phyloP scores from a whole-genome alignment of 2,113 vertebrate genomes.

The Tyto alba region DNA sequence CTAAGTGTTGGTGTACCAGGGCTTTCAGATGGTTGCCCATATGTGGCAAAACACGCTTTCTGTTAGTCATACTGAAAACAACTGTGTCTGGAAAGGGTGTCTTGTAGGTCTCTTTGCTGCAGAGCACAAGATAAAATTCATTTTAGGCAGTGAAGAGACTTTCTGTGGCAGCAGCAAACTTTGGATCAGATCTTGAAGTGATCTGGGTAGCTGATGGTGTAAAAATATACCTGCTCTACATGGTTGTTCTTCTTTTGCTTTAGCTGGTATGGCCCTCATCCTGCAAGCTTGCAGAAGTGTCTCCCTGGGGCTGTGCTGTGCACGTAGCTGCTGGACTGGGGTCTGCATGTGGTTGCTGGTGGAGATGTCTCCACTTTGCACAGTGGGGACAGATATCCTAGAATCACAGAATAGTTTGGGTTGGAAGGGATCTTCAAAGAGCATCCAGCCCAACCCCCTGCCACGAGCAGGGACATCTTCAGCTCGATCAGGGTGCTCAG shows the following conservation, averaged over 20 bases:
- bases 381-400: accelerated
- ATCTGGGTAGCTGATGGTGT: background rate
- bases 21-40: conserved; percentile 20
- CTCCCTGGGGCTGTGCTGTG: background rate
- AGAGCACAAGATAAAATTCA: background rate
- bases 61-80: background rate
- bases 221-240: background rate
- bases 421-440: background rate
- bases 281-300: background rate
- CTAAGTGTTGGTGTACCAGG: background rate
- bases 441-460: accelerated
- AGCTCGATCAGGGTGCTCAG: accelerated
- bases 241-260: background rate
- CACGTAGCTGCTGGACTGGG: background rate
- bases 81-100: background rate
- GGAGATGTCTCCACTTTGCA: background rate
- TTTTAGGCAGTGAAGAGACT: background rate
- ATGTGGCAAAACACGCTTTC: background rate
- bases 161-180: background rate
- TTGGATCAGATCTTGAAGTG: background rate
- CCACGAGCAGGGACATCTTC: accelerated
- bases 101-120: background rate
- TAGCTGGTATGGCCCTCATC: background rate
- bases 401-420: background rate
- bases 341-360: background rate